Evolutionary conservation across 2,888 invertebrate species (phyloP).

Genomic region (Aspidapion aeneum): DNA sequence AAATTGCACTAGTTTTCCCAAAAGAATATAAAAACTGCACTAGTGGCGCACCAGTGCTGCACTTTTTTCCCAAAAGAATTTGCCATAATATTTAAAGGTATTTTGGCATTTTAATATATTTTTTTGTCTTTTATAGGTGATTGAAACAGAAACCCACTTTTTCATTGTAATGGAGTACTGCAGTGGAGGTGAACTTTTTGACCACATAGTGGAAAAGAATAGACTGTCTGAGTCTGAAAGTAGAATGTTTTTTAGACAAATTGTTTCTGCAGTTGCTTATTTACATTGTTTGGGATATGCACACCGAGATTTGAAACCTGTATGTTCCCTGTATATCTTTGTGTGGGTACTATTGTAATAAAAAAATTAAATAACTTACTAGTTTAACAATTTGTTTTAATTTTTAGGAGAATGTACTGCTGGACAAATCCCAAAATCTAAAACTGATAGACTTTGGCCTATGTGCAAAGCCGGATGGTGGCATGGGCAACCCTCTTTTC

Average conservation of each 20-base stretch:
- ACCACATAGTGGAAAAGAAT: conserved; percentile 77
- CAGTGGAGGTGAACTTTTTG: conserved; percentile 79
- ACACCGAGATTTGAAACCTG: conserved; percentile 81
- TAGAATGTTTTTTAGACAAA: conserved; percentile 72
- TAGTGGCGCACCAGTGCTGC: no score
- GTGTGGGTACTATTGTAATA: no score
- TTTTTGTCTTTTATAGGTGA: conserved; percentile 48
- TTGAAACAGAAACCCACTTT: conserved; percentile 70
- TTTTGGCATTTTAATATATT: background rate
- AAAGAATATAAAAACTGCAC: no score
- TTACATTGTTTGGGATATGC: conserved; percentile 73
- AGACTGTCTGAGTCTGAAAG: conserved; percentile 69
- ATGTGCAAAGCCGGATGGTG: conserved; percentile 68
- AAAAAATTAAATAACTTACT: no score
- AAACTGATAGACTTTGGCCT: conserved; percentile 83
- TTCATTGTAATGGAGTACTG: conserved; percentile 82
- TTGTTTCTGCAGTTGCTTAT: conserved; percentile 74
- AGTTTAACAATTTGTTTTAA: no score
- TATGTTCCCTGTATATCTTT: conserved; percentile 50
- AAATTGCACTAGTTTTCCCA: no score
- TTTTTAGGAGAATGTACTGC: conserved; percentile 68
- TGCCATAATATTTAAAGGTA: no score
- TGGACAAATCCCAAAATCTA: conserved; percentile 69
- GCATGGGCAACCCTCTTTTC: conserved; percentile 57
- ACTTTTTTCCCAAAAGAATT: no score